Base-by-base conservation (phyloP, 2,888 invertebrate species). In the Mythimna ferrago region DNA sequence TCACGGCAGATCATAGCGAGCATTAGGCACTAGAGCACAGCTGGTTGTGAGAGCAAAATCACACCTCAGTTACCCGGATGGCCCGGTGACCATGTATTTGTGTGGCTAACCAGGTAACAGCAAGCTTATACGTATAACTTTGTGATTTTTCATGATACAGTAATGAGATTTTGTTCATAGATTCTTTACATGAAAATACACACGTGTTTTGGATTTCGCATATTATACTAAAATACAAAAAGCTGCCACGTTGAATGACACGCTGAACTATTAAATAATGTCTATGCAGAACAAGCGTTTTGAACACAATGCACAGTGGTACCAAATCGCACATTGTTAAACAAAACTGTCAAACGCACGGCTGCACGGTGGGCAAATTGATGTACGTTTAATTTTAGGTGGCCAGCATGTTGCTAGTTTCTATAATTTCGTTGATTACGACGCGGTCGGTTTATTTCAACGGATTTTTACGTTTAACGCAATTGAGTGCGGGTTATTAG, bases 271-370 rank as follows among this genome's bases (percentile, higher is more conserved):
- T 65, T 56, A 61, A 76, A 76, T 76, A 44, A 64, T n/a, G 6
- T 11, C 32, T 51, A 63, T 26, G 51, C 35, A 7, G 14, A 5
- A 4, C 19, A 41, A 57, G 7, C 48, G 6, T 71, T 64, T 60
- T n/a, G 14, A 54, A 38, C 54, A 78, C 69, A 79, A 79, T 79
- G 54, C 66, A 70, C 53, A n/a, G 56, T 67, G 10, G 75, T 54
- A 57, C 70, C 56, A 69, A 64, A 58, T 64, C 51, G 32, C 56
- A 67, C 56, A 71, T 67, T 80, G 64, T 80, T 65, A 44, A 64
- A 26, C 63, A 5, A 75, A 79, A 67, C 75, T 79, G 79, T 79
- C 79, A 80, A 16, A 66, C 21, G 75, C 78, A 79, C 4, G 14
- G 48, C 32, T 57, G 61, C 54, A 63, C 78, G 19, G 60, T 61